Base-by-base conservation (phyloP, 2,888 invertebrate genomes). In the Euzetes globulus region DNA sequence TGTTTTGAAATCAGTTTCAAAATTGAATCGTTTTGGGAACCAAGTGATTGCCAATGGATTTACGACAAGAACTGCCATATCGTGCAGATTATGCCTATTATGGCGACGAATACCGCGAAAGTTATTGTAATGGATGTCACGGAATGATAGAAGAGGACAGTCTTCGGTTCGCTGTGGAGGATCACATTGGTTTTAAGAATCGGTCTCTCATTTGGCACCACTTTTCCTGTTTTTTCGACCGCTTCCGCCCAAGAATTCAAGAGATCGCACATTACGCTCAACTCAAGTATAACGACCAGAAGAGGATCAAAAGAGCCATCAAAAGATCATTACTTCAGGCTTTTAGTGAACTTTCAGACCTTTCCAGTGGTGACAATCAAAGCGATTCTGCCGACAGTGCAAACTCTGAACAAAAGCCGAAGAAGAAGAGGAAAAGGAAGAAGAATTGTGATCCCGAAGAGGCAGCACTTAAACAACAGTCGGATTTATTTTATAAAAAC, bases 51-150 rank as follows among this genome's bases (percentile, higher is more conserved):
- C 41, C 7, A 68, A 68, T 41, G 41, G 17, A 13, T 65, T 65
- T 65, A 27, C 6, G 73, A 9, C 81, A 81, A 37, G 83, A 84
- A 77, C 78, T 84, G 37, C 94, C 94, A 0, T 96, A 88, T 83
- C 86, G 87, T 80, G 90, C 88, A 0, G 96, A 97, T 84, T 97
- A 97, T 84, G 91, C 96, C 0, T 95, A 94, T 85, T 88, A 88
- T 78, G 88, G 88, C 1, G 86, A 96, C 79, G 88, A 95, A 0
- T 82, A 86, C 1, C 11, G 13, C 1, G 41, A 41, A 41, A 11
- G 41, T 1, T 41, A 41, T 41, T 97, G 97, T 82, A 91, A 91
- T 85, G 87, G 86, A 45, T 97, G 97, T 82, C 92, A 91, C 83
- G 82, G 82, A 19, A 81, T 84, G 29, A 96, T 97, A 79, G 85